A percentile compares a stretch with the other conserved stretches of the same genome.
phyloP scores from a whole-genome alignment of 2,888 invertebrate genomes.

The Agrotis segetum region DNA sequence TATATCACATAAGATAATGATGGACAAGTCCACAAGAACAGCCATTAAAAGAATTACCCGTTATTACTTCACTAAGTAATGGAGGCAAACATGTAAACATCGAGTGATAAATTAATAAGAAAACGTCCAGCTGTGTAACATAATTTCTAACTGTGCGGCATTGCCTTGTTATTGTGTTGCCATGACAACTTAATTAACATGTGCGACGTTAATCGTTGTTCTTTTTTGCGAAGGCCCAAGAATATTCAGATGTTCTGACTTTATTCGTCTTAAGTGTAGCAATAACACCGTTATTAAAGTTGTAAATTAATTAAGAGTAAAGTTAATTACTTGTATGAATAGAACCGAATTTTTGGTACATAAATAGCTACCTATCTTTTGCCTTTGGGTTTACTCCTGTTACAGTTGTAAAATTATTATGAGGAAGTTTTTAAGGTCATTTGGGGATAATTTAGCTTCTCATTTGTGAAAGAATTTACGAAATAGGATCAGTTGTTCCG shows the following conservation, averaged over 20 bases:
- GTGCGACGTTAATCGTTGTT: conserved; percentile 2
- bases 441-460: no score
- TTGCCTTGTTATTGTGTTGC: conserved; percentile 32
- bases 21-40: conserved; percentile 27
- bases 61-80: conserved; percentile 51
- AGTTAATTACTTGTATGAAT: no score
- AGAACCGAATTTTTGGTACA: no score
- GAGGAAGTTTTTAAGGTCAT: no score
- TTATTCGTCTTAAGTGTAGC: neutral
- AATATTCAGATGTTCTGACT: neutral
- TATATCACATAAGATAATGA: conserved; percentile 33
- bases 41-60: conserved; percentile 53
- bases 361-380: no score
- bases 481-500: no score
- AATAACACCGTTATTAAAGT: neutral
- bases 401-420: no score
- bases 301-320: neutral
- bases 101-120: conserved; percentile 43
- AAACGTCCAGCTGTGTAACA: conserved; percentile 29
- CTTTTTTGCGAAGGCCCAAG: conserved; percentile 16
- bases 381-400: no score
- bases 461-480: no score
- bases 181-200: conserved; percentile 41
- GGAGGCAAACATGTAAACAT: conserved; percentile 39
- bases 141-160: conserved; percentile 15